Base-by-base conservation (phyloP, 2,888 invertebrate species). In the Pyrrhosoma nymphula region DNA sequence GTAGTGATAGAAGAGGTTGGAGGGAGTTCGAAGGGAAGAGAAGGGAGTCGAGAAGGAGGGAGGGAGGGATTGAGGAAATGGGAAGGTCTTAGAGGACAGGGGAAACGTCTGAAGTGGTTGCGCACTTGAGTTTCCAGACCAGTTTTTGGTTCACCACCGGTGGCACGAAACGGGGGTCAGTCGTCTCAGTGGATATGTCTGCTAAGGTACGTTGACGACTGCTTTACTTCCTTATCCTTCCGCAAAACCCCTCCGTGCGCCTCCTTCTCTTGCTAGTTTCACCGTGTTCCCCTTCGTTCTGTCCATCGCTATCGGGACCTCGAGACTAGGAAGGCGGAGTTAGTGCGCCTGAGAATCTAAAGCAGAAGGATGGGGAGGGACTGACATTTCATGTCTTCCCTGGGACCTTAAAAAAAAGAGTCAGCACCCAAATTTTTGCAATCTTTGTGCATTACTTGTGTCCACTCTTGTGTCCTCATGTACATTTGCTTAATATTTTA, bases 121-220 rank as follows among this genome's bases (percentile, higher is more conserved):
- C 88, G 16, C 39, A 14, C 23, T 88, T 47, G 88, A 88, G 88
- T 20, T 88, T 88, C 88, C 47, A 47, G 47, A 39, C 88, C 88
- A 47, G 88, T 88, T 88, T 88, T 47, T 4, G 88, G 88, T 47
- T 88, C 39, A 39, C 47, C 39, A 47, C 88, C 88, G 39, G 88
- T n/a, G 88, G 88, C 23, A 39, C 88, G 88, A 39, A 88, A 39
- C 88, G 39, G 88, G 88, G 35, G 39, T 88, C 88, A 69, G 69
- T 39, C 88, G 88, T 88, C 88, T 88, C 88, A 6, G 39, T 88
- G 88, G 26, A 88, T 88, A 88, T 88, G 88, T 88, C 88, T 39
- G 6, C 23, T 23, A 39, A 39, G 39, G 18, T 26, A 8, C 88
- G 39, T 4, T 23, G 23, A 3, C 69, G n/a, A n/a, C 26, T 0